Evolutionary conservation across 2,113 vertebrate genomes (phyloP).

Genomic region (Kryptolebias marmoratus): DNA sequence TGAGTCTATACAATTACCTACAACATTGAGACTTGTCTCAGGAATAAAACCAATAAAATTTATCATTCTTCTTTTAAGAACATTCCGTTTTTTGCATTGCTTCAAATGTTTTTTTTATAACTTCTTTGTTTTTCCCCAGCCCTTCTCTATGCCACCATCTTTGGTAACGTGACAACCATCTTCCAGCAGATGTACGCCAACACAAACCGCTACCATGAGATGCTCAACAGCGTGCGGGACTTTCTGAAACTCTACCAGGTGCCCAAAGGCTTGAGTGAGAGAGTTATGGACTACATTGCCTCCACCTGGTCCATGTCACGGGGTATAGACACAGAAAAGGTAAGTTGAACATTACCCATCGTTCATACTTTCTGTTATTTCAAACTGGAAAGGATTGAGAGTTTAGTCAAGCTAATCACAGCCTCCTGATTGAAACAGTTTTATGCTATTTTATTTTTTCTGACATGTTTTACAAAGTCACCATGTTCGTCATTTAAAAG

Average conservation of each 20-base stretch:
- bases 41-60: too few relatives aligned
- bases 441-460: not conserved
- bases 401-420: not conserved
- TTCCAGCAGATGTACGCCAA: constrained; percentile 99
- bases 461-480: not conserved
- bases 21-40: too few relatives aligned
- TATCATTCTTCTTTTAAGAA: too few relatives aligned
- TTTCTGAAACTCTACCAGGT: constrained; percentile 99
- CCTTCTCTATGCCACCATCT: constrained; percentile 98
- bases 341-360: constrained; percentile 48
- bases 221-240: constrained; percentile 97
- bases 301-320: constrained; percentile 99
- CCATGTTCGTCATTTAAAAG: too few relatives aligned
- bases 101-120: not conserved
- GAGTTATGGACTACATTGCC: constrained; percentile 99
- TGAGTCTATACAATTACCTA: too few relatives aligned
- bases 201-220: constrained; percentile 99
- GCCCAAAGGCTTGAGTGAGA: constrained; percentile 95
- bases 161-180: constrained; percentile 98
- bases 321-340: constrained; percentile 99
- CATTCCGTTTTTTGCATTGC: too few relatives aligned
- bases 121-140: constrained; percentile 76
- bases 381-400: not conserved
- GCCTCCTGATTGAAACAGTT: not conserved
- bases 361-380: not conserved